phyloP scores from a whole-genome alignment of 2,797 vertebrate species.

The Thamnophis elegans region DNA sequence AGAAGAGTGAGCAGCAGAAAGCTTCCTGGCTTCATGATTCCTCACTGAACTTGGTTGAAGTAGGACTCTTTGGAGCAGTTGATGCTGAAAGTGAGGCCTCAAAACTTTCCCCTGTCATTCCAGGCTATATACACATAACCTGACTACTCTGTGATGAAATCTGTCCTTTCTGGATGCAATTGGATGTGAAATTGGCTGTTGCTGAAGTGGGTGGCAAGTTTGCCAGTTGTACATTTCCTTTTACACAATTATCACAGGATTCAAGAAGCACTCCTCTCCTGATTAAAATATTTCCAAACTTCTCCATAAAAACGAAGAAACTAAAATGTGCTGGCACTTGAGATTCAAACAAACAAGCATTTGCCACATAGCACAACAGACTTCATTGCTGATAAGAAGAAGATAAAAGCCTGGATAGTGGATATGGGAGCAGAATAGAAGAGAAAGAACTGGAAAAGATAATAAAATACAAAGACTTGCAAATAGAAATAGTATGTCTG shows the following conservation, averaged over 20 bases:
- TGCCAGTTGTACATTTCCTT: neutral
- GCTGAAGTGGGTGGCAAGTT: neutral
- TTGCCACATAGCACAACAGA: no score
- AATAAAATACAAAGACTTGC: no score
- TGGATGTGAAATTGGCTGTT: neutral
- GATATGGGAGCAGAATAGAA: no score
- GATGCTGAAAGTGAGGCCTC: neutral
- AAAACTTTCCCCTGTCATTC: neutral
- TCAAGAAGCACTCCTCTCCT: neutral
- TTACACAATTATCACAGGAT: neutral
- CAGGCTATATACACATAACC: neutral
- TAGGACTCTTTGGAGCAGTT: neutral
- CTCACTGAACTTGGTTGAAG: neutral
- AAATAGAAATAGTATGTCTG: no score
- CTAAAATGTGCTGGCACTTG: no score
- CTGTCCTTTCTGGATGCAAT: neutral
- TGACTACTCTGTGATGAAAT: neutral
- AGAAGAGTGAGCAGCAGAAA: neutral
- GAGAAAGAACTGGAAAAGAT: no score
- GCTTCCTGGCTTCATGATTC: neutral
- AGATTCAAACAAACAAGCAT: no score
- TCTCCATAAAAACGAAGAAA: no score
- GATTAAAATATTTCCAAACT: no score
- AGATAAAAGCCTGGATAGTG: no score
- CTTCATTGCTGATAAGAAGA: no score